A percentile compares a stretch with the other conserved stretches of the same genome.
These are phyloP conservation scores for Brenthis ino DNA, from an alignment of 2,888 invertebrate species.

Conservation along the genomic window DNA sequence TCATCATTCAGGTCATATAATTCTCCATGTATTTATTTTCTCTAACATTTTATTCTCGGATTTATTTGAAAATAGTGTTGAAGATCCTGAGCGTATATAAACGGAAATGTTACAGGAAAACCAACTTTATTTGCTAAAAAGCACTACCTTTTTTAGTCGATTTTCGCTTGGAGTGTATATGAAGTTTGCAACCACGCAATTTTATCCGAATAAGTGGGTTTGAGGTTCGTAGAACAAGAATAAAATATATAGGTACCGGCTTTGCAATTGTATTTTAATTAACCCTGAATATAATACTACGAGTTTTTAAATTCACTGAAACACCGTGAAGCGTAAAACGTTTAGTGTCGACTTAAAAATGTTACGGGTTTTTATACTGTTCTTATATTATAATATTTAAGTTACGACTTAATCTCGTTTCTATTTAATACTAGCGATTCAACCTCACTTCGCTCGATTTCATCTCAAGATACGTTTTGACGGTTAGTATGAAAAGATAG, in stretches of 20 bases:
- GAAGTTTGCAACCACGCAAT: neutral
- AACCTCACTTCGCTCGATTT: too few relatives aligned
- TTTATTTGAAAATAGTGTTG: slow-evolving; percentile 22
- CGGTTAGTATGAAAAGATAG: too few relatives aligned
- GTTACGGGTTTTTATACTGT: neutral
- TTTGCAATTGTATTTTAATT: slow-evolving; percentile 18
- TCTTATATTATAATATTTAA: too few relatives aligned
- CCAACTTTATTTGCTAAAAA: neutral
- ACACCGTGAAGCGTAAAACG: neutral
- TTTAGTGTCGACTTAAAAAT: neutral
- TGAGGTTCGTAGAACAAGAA: slow-evolving; percentile 9
- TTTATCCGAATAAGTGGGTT: slow-evolving; percentile 20
- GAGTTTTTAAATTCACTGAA: too few relatives aligned
- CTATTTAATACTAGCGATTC: too few relatives aligned
- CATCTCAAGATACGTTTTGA: too few relatives aligned
- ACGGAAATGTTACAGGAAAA: neutral
- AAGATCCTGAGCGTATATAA: slow-evolving; percentile 1
- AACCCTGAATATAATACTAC: slow-evolving; percentile 2
- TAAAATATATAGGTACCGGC: slow-evolving; percentile 7
- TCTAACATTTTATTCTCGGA: slow-evolving; percentile 22
- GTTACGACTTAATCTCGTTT: too few relatives aligned
- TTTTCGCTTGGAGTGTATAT: neutral
- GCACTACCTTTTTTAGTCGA: neutral
- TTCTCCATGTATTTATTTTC: slow-evolving; percentile 13
- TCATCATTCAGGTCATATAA: slow-evolving; percentile 10